A percentile compares a stretch with the other conserved stretches of the same genome.
Conservation (phyloP, 2,113 vertebrate genomes). For the Theropithecus gelada region DNA sequence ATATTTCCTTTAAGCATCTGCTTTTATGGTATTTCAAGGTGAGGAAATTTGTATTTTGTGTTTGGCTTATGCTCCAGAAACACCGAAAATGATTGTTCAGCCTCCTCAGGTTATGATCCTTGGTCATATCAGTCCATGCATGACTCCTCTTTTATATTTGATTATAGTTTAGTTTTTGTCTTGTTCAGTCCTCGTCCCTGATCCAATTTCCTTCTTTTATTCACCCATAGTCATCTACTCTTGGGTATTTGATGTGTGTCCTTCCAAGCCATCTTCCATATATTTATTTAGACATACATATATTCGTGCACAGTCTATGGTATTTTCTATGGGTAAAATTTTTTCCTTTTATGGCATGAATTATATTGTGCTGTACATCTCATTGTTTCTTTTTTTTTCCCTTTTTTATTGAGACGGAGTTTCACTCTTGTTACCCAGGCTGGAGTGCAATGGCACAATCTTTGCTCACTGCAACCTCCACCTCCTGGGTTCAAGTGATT, state of each 20-base stretch:
- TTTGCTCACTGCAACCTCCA: too few species aligned
- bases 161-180: conserved; percentile 35
- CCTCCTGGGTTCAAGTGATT: too few species aligned
- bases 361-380: not conserved
- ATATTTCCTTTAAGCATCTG: not conserved
- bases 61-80: conserved; percentile 39
- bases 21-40: conserved; percentile 17
- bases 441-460: too few species aligned
- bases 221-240: not conserved
- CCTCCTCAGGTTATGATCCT: conserved; percentile 3
- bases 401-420: not conserved
- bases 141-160: not conserved
- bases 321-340: not conserved
- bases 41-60: not conserved
- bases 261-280: not conserved
- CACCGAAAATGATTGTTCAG: not conserved
- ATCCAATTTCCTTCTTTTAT: not conserved
- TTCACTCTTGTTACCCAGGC: too few species aligned
- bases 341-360: not conserved
- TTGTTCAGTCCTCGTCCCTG: not conserved
- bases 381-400: not conserved
- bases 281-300: not conserved
- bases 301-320: not conserved
- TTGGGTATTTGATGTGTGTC: not conserved
- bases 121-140: not conserved